Percentiles rank a stretch among this genome's conserved stretches.
Evolutionary conservation across 2,888 invertebrate species (phyloP).

Genomic region (Sinodicranocentrus sp.): DNA sequence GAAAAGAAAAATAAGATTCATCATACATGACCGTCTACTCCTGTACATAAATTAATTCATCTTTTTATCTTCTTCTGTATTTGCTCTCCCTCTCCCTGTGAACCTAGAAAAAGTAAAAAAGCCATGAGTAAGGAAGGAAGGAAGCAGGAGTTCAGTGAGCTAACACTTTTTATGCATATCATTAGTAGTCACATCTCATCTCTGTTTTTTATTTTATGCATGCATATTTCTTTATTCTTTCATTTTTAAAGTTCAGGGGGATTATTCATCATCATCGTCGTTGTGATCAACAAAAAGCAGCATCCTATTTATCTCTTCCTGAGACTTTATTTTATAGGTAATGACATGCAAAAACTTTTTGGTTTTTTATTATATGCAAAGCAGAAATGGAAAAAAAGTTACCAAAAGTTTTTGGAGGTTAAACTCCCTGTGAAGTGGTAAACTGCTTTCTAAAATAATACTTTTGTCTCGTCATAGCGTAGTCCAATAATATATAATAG

Average conservation of each 20-base stretch:
- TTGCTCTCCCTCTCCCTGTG: constrained; percentile 15
- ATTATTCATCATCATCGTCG: constrained; percentile 24
- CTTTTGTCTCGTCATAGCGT: constrained; percentile 31
- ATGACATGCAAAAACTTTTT: constrained; percentile 59
- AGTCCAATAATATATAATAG: no score
- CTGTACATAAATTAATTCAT: constrained; percentile 37
- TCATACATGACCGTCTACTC: constrained; percentile 12
- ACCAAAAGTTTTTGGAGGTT: neutral
- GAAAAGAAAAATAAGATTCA: constrained; percentile 59
- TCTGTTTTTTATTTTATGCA: constrained; percentile 52
- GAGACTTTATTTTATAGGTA: constrained; percentile 18
- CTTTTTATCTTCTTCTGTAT: neutral
- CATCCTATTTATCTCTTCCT: constrained; percentile 26
- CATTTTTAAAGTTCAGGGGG: constrained; percentile 21
- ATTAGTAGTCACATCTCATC: constrained; percentile 66
- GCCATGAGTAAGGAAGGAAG: constrained; percentile 34
- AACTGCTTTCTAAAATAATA: constrained; percentile 50
- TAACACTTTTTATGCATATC: constrained; percentile 61
- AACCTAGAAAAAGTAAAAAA: constrained; percentile 30
- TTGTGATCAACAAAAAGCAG: neutral
- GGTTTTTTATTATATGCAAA: constrained; percentile 34
- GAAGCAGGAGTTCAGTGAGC: constrained; percentile 39
- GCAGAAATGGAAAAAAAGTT: constrained; percentile 29
- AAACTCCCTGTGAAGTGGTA: neutral
- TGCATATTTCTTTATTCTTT: constrained; percentile 1